Base-by-base conservation (phyloP, 1,140 invertebrate species). In the Brachionus plicatilis region DNA sequence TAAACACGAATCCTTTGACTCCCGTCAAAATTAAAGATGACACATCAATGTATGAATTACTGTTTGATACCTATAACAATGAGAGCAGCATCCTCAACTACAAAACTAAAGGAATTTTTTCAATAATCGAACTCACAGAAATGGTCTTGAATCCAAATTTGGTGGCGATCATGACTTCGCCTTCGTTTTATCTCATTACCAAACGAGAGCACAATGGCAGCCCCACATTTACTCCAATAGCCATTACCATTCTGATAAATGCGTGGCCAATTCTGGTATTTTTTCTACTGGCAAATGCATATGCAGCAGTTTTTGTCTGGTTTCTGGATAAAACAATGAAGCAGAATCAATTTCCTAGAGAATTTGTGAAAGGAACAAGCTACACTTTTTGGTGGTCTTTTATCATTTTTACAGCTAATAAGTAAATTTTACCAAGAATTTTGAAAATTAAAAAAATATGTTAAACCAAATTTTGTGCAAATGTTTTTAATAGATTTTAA, bases 121-220 rank as follows among this genome's bases (percentile, higher is more conserved):
- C 37, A 6, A 37, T 82, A 8, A 29, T 82, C 11, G 79, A 82
- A 82, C 14, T 82, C 11, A 68, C 11, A n/a, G 20, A 82, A 27
- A 8, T 65, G 12, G 53, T 82, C 24, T n/a, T 65, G 4, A 45
- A 60, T 20, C 79, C 50, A 33, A 65, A 65, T 82, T 45, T 45
- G 9, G 53, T 82, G 7, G 4, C 33, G 43, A 41, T 82, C 20
- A 65, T 82, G 79, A 82, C 17, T 4, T 82, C 79, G 27, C n/a
- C 33, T n/a, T 20, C 20, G 9, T 82, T 82, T n/a, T 82, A 82
- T 68, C n/a, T 82, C 14, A 82, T 82, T 24, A 65, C 37, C 11
- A 82, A 82, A 43, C 79, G 79, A 41, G 79, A 82, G 37, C 53
- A 43, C n/a, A 82, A 65, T 68, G 79, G 79, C 14, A 9, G n/a